phyloP scores from a whole-genome alignment of 2,113 vertebrate genomes.

The Mystacornis crossleyi region DNA sequence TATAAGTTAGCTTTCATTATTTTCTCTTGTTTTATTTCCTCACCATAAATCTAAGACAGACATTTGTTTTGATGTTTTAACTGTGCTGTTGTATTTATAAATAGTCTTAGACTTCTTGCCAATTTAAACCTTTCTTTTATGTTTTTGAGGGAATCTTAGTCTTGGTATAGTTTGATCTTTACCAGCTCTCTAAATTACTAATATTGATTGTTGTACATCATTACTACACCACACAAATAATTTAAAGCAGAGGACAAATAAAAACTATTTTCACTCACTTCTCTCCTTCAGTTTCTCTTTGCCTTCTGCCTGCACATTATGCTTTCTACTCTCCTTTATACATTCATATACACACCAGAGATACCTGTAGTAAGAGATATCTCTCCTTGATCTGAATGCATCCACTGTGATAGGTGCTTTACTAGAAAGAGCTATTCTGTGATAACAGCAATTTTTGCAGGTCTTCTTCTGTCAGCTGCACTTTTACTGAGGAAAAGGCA shows the following conservation, averaged over 20 bases:
- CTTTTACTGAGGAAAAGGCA: background rate
- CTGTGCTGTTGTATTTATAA: background rate
- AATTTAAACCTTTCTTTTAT: background rate
- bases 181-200: background rate
- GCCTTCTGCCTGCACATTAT: background rate
- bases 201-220: background rate
- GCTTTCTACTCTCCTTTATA: background rate
- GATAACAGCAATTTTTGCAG: conserved; percentile 42
- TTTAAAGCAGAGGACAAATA: background rate
- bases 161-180: background rate
- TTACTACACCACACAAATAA: background rate
- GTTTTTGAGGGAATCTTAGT: background rate
- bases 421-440: background rate
- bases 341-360: background rate
- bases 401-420: background rate
- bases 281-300: background rate
- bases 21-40: background rate
- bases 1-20: background rate
- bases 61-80: background rate
- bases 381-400: background rate
- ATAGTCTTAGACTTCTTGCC: background rate
- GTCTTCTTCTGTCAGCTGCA: conserved; percentile 2
- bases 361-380: background rate
- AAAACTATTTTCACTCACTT: background rate
- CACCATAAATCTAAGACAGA: background rate